Base-by-base conservation (phyloP, 1,140 invertebrate genomes). In the Drosophila dunni region DNA sequence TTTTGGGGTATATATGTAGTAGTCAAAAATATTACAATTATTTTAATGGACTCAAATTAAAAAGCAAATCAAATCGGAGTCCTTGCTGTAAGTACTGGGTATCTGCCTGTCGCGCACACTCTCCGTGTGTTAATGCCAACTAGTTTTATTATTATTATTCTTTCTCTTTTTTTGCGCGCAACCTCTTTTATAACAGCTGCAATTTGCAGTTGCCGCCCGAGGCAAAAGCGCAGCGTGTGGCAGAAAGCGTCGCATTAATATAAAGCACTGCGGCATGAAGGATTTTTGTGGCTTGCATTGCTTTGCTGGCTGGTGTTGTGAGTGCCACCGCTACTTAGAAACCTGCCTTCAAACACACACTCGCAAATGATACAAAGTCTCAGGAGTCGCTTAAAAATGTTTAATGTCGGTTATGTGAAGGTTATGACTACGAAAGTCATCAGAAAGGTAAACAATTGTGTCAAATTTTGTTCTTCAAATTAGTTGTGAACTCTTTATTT, bases 181-280 rank as follows among this genome's bases (percentile, higher is more conserved):
- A 48, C 50, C 61, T 69, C 63, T 65, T 70, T 80, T 80, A 89
- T 79, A 75, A 89, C 83, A 83, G 82, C 69, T 80, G 83, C 83
- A 89, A 88, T 83, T 88, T 88, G 83, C 84, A 88, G 83, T 64
- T 79, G 57, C 68, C 46, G 79, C 82, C 66, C 56, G 48, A 61
- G 69, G 83, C 81, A 53, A 67, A 63, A 66, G 65, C 54, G 48
- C 54, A 54, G 48, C 73, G 64, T 73, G 72, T 82, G 76, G 73
- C 57, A 66, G 58, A 54, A 60, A 54, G 73, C 73, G 63, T 61
- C 50, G 58, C 77, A 86, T 78, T 86, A 86, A 86, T 79, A 81
- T 78, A 73, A 88, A 81, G 79, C 83, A 88, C 76, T 75, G 80
- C 82, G 75, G 83, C 84, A 76, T 89, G 84, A 89, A 88, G 80